These are phyloP conservation scores for Nothoprocta pentlandii DNA, from an alignment of 2,113 vertebrate species.

Conservation along the genomic window DNA sequence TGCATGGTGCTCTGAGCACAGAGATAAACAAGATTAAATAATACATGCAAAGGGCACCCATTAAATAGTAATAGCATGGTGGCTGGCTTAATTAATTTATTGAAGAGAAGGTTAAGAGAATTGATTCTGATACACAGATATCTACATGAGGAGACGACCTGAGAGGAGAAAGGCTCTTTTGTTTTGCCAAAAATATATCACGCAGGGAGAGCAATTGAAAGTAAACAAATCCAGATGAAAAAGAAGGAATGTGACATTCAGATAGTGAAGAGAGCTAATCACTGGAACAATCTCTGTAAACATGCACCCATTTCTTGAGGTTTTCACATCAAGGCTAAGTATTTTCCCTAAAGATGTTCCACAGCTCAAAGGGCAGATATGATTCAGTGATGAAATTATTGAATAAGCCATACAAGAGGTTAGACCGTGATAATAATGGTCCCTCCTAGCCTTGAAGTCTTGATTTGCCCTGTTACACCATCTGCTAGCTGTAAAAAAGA, in stretches of 20 bases:
- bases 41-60: background rate
- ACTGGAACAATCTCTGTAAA: background rate
- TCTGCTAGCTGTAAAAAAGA: background rate
- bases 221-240: background rate
- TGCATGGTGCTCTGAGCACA: background rate
- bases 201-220: background rate
- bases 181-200: background rate
- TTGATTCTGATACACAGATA: background rate
- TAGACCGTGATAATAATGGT: background rate
- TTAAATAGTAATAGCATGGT: background rate
- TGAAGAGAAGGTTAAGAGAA: background rate
- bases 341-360: background rate
- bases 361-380: background rate
- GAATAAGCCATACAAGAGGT: background rate
- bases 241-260: background rate
- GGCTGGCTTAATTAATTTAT: background rate
- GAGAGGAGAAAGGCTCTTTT: background rate
- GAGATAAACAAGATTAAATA: background rate
- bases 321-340: background rate
- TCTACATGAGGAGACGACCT: fast-evolving
- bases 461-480: background rate
- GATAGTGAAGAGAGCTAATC: background rate
- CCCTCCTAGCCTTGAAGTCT: background rate
- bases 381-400: background rate
- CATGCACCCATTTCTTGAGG: background rate